Evolutionary conservation across 2,888 invertebrate genomes (phyloP), one percentile per base, ranked within the genome.

Genomic region (Ophraella communa): DNA sequence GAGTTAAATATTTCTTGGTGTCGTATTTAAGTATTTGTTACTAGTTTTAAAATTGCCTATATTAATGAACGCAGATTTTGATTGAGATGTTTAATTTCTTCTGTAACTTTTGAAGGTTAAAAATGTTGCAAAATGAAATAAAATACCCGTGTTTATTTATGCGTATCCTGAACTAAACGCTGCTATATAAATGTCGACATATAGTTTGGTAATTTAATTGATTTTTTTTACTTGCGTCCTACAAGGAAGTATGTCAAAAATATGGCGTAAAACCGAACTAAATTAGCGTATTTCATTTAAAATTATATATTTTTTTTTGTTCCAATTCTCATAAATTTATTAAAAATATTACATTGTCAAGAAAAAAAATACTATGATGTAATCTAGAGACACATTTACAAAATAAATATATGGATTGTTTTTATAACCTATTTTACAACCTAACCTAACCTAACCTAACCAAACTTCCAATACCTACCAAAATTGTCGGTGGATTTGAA

Each of bases 221-320:
- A 24, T 51, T 51, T 51, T 49, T 51, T 51, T 27, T n/a, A n/a
- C 39, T 39, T 51, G n/a, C n/a, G 20, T 27, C 27, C 17, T 51
- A 17, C 24, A 18, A 42, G 51, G 51, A 51, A 59, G 49, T 59
- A 23, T 51, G 51, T 59, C 39, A 51, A 51, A 59, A 59, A 59
- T 59, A 20, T 49, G 35, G 35, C 51, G 51, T 59, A 17, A 59
- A 59, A 59, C 59, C 59, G 42, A 42, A 59, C 51, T 10, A 35
- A 58, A 49, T 58, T 20, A 49, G 30, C 47, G 33, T 33, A 42
- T 57, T 42, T 47, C 49, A 35, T 14, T 58, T 58, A 33, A 18
- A 39, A 51, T 10, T 23, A 24, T 51, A 27, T 24, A 8, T 51
- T 27, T 51, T 51, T 7, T 35, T 23, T 20, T 51, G 18, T 20